phyloP scores from a whole-genome alignment of 35 echinoderm and acorn worm genomes.

The Ptychodera flava region DNA sequence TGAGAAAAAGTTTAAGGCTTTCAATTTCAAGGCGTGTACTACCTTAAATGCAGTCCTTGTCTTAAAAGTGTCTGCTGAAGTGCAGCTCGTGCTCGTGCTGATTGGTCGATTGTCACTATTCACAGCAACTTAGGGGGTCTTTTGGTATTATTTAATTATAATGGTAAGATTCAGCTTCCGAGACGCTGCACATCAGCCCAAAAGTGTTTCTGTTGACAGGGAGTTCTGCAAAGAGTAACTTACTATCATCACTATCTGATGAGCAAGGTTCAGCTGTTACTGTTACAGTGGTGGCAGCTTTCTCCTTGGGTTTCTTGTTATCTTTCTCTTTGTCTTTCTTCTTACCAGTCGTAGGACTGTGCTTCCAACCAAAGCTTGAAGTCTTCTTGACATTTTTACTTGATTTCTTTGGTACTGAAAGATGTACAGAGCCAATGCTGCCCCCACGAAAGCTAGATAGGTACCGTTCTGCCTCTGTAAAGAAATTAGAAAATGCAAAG shows the following conservation, averaged over 20 bases:
- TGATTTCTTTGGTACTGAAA: background rate
- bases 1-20: too few species aligned
- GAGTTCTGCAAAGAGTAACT: too few species aligned
- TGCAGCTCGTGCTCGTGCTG: too few species aligned
- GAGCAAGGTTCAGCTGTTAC: background rate
- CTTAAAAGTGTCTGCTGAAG: too few species aligned
- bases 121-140: too few species aligned
- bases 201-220: too few species aligned
- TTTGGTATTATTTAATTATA: too few species aligned
- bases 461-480: constrained; percentile 75
- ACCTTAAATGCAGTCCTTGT: too few species aligned
- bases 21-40: too few species aligned
- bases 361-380: background rate
- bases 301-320: background rate
- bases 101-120: too few species aligned
- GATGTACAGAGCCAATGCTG: background rate
- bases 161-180: too few species aligned
- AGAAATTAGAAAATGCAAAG: background rate
- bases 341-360: background rate
- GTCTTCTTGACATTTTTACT: background rate
- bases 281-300: background rate
- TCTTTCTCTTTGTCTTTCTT: background rate
- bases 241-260: background rate
- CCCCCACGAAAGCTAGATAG: constrained; percentile 83
- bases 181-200: too few species aligned